Base-by-base conservation (phyloP, 2,113 vertebrate species). In the Lycaon pictus region DNA sequence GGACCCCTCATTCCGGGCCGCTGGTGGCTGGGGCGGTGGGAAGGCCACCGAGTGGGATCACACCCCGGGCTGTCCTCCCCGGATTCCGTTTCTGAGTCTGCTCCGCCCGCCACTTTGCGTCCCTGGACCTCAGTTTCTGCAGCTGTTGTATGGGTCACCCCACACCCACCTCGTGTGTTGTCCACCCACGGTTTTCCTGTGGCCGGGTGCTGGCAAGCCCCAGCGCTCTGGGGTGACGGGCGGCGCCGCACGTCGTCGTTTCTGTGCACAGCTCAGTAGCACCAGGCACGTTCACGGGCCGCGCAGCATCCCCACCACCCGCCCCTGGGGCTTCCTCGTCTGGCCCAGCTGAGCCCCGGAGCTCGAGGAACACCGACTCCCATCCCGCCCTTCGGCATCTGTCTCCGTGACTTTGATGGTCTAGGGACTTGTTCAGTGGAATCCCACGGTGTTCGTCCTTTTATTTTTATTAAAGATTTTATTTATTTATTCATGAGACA, bases 311-410 rank as follows among this genome's bases (percentile, higher is more conserved):
- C 27, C 12, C 37, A 6, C 29, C 10, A 0, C 1, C 37, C 27
- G 0, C 6, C 62, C 32, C 53, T 19, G 32, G 53, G 51, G 23
- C 11, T 1, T 23, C 23, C 13, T 51, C 32, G 0, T 67, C 60
- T 3, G 10, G 35, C 82, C 48, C 29, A 12, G 11, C 51, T 0
- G 22, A 51, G 16, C 0, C 65, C 58, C 35, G 32, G 16, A 17
- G 2, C 8, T 23, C 5, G 0, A 3, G 2, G n/a, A 17, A 32
- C 2, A 6, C 16, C 1, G 6, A 0, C 6, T 5, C 0, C 74
- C 1, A 22, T 0, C 27, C 32, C 60, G 9, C 1, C 48, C 2
- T 3, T 7, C 58, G 5, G 1, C 22, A 3, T 23, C 65, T 19
- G 32, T 23, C 20, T 3, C 43, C 2, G 1, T 11, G 88, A 29